Evolutionary conservation across 2,797 vertebrate species (phyloP), one percentile per base, ranked within the genome.

Genomic region (Myotis daubentonii): DNA sequence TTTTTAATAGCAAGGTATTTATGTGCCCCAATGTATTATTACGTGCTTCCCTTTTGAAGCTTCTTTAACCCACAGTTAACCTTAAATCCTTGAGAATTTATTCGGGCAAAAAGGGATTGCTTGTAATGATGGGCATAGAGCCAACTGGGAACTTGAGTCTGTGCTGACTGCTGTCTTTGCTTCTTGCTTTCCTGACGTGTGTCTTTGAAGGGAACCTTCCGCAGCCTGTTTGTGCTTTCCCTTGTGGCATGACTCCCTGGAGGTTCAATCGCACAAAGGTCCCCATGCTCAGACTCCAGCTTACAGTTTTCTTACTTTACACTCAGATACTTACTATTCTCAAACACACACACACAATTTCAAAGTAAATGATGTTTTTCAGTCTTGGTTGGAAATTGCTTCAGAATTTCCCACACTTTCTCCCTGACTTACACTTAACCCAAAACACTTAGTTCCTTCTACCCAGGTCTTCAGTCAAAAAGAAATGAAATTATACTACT

Each of bases 221-320:
- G 0, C 2, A 38, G 41, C 11, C 8, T 25, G 8, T 19, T 20
- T 3, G 1, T 38, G 19, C 44, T 49, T 78, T 12, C 20, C 47
- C 3, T 55, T 44, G 57, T 17, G n/a, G 19, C 10, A 22, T 16
- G 5, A 47, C 22, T 66, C 20, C 62, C 28, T 17, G 11, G 4
- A 51, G 11, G 6, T 23, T 76, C 22, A 9, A 0, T 8, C 19
- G 38, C 41, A 5, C 2, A 6, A 1, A 11, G 5, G 1, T 2
- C 0, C 8, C 81, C 20, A 7, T 25, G 47, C 41, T 68, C 16
- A 25, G 17, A 36, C 70, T 17, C 23, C 11, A 53, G 12, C 1
- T 15, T 30, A 30, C 17, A 17, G 20, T 55, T 84, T 55, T 51
- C 33, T 53, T 47, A n/a, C 11, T 84, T 66, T 8, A 57, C 4